Evolutionary conservation across 2,888 invertebrate species (phyloP).

Genomic region (Zaprionus lineosus): DNA sequence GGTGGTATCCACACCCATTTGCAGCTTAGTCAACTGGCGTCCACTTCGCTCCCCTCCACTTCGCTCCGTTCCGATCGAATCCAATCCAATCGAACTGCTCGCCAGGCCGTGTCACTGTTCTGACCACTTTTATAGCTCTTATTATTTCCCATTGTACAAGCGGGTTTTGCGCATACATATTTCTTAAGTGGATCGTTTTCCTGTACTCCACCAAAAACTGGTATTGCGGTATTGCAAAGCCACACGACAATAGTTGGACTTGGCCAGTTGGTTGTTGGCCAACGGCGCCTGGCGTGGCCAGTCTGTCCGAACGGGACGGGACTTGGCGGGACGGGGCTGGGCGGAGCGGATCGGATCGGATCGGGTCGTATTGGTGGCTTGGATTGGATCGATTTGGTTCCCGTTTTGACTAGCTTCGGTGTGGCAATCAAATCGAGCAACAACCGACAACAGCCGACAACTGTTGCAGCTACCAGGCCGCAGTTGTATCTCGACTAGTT

Average conservation of each 20-base stretch:
- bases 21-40: too few relatives aligned
- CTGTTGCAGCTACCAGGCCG: conserved; percentile 42
- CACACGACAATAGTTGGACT: not conserved
- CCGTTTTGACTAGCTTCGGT: conserved; percentile 61
- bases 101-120: conserved; percentile 45
- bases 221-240: conserved; percentile 35
- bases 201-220: conserved; percentile 48
- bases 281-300: conserved; percentile 56
- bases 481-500: conserved; percentile 16
- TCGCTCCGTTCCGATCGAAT: too few relatives aligned
- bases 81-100: conserved; percentile 9
- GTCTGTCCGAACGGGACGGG: conserved; percentile 27
- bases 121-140: conserved; percentile 37
- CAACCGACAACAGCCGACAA: conserved; percentile 39
- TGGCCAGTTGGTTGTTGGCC: conserved; percentile 16
- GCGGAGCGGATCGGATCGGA: conserved; percentile 53
- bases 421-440: conserved; percentile 67
- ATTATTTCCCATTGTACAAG: conserved; percentile 41
- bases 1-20: conserved; percentile 36
- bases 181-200: conserved; percentile 52
- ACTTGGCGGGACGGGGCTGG: conserved; percentile 41
- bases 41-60: too few relatives aligned
- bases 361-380: conserved; percentile 33
- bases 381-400: conserved; percentile 55
- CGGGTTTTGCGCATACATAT: conserved; percentile 50